Evolutionary conservation across 2,797 vertebrate species (phyloP), one percentile per base, ranked within the genome.

Genomic region (Ceryle rudis): DNA sequence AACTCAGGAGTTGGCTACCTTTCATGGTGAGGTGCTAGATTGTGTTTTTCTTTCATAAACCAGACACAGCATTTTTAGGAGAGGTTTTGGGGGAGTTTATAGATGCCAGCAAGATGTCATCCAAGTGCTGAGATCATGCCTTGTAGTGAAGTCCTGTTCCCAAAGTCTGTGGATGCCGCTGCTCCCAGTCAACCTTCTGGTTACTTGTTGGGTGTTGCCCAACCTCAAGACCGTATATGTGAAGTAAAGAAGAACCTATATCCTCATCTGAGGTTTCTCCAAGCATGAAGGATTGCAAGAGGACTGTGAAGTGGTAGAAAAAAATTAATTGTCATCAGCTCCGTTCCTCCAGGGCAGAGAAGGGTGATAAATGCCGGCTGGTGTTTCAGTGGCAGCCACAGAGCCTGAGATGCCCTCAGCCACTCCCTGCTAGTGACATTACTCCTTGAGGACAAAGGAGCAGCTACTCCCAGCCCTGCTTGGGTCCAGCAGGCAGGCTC

Each of bases 291-390:
- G 39, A 46, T 60, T 86, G 86, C 65, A 74, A 75, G 74, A 74
- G n/a, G 21, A 52, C 2, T 71, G 41, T 39, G 66, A 90, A 71
- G 35, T 28, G 47, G 49, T 15, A 75, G 70, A 54, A 81, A 86
- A 78, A 1, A 65, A 52, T 47, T 6, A 47, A 49, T 6, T 0
- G 0, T 14, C 4, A 10, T 4, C 2, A 35, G 13, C 54, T 74
- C 5, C 0, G 0, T 62, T 54, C 60, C 47, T 67, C 51, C 5
- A 2, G 5, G 5, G 54, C n/a, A 81, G 52, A 61, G 58, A 23
- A 86, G 29, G 18, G 26, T 18, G 22, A 14, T 9, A 73, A 81
- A 5, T 26, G 39, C 7, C 37, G 71, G 33, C 1, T 61, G 79
- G 67, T 26, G 37, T 44, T 75, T 70, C 57, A 7, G 29, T 1